phyloP scores from a whole-genome alignment of 2,888 invertebrate genomes.

The Apodemia hepburni region DNA sequence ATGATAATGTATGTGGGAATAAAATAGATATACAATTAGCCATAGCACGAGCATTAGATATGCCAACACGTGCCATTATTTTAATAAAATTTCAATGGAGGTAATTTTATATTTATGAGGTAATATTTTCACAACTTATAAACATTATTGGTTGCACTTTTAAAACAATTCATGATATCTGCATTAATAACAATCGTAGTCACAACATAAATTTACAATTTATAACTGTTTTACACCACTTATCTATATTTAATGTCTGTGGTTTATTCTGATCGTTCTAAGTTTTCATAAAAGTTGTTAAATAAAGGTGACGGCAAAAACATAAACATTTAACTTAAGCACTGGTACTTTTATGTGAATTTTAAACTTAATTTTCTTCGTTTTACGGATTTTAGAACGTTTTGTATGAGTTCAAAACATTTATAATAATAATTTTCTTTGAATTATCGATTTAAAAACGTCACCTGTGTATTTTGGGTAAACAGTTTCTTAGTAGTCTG shows the following conservation, averaged over 20 bases:
- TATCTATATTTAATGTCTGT: not conserved
- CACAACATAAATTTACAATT: constrained; percentile 12
- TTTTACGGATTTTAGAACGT: not conserved
- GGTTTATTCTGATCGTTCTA: not conserved
- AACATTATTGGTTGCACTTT: constrained; percentile 3
- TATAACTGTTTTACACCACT: constrained; percentile 1
- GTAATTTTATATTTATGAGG: constrained; percentile 14
- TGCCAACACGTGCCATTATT: constrained; percentile 28
- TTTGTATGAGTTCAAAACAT: too few relatives aligned
- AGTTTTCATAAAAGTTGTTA: constrained; percentile 10
- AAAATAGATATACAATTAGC: constrained; percentile 46
- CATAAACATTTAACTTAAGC: constrained; percentile 2
- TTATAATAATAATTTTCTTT: too few relatives aligned
- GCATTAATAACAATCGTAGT: not conserved
- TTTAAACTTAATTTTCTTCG: constrained; percentile 6
- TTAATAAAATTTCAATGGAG: constrained; percentile 18
- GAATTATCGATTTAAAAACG: too few relatives aligned
- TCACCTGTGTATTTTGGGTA: too few relatives aligned
- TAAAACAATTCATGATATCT: constrained; percentile 7
- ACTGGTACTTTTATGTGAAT: constrained; percentile 4
- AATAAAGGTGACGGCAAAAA: constrained; percentile 11
- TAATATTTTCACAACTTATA: constrained; percentile 15
- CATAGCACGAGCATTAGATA: constrained; percentile 39
- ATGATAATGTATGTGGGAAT: constrained; percentile 67
- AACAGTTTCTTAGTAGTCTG: too few relatives aligned